Conservation (phyloP, 2,113 vertebrate genomes). For the Sinocyclocheilus maitianheensis region DNA sequence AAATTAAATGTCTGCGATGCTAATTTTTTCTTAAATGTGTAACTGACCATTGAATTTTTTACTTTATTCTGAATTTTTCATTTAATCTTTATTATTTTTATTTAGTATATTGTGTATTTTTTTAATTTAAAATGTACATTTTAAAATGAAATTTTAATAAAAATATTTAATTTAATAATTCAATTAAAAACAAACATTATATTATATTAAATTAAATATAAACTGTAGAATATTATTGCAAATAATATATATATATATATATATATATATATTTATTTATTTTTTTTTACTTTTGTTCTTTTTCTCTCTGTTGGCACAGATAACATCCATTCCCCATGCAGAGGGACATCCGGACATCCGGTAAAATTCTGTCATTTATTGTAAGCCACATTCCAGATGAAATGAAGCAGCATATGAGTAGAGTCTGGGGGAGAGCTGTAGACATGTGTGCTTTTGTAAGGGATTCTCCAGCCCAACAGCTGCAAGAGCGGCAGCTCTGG, state of each 20-base stretch:
- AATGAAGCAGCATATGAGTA: conserved; percentile 4
- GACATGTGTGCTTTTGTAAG: conserved; percentile 23
- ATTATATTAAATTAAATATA: no score
- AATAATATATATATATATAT: no score
- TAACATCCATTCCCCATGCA: not conserved
- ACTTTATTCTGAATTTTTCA: not conserved
- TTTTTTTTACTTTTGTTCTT: not conserved
- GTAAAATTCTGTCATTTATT: not conserved
- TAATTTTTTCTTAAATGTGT: not conserved
- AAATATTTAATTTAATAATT: no score
- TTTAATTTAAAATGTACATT: no score
- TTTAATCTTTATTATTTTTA: not conserved
- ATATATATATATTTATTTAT: no score
- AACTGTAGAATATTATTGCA: no score
- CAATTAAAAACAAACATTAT: no score
- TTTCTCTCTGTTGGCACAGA: not conserved
- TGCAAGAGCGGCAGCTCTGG: not conserved
- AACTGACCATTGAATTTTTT: not conserved
- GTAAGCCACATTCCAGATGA: not conserved
- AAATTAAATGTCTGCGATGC: not conserved
- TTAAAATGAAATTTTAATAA: no score
- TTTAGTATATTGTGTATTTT: not conserved
- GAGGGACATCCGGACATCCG: not conserved
- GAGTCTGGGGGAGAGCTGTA: conserved; percentile 9
- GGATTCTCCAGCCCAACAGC: conserved; percentile 6